Percentiles rank a stretch among this genome's conserved stretches.
Evolutionary conservation across 2,797 vertebrate genomes (phyloP).

Genomic region (Scarus forsteni): DNA sequence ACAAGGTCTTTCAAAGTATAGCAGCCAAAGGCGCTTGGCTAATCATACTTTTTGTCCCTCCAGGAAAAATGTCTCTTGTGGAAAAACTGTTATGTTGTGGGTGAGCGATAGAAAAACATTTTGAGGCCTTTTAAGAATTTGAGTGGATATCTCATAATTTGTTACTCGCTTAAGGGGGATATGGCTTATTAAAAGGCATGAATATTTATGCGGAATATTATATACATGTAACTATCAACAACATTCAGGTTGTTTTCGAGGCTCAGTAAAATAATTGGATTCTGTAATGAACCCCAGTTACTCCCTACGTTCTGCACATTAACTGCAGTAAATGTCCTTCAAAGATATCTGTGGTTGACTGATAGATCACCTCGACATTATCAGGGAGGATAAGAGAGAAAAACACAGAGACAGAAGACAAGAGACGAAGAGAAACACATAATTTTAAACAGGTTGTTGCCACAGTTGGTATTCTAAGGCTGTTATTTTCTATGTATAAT

Average conservation of each 20-base stretch:
- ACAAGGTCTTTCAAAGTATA: conserved; percentile 69
- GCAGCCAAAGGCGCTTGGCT: conserved; percentile 21
- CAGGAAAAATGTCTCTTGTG: conserved; percentile 74
- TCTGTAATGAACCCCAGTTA: conserved; percentile 70
- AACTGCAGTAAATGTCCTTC: conserved; percentile 54
- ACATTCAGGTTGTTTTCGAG: conserved; percentile 76
- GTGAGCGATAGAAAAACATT: conserved; percentile 75
- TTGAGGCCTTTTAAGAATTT: conserved; percentile 72
- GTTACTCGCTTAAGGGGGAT: conserved; percentile 64
- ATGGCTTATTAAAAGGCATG: conserved; percentile 75
- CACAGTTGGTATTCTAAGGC: background rate
- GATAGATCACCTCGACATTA: conserved; percentile 39
- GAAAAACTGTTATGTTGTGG: conserved; percentile 72
- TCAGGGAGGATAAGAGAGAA: background rate
- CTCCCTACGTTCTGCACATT: conserved; percentile 65
- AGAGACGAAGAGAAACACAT: background rate
- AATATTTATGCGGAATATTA: conserved; percentile 74
- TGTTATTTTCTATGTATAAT: background rate
- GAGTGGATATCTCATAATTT: conserved; percentile 77
- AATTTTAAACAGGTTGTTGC: background rate
- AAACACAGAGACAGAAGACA: background rate
- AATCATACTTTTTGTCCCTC: conserved; percentile 54
- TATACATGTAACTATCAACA: conserved; percentile 77
- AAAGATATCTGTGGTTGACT: conserved; percentile 46
- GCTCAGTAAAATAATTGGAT: conserved; percentile 73